A percentile compares a stretch with the other conserved stretches of the same genome.
Conservation (phyloP, 2,888 invertebrate genomes). For the Acleris emargana region DNA sequence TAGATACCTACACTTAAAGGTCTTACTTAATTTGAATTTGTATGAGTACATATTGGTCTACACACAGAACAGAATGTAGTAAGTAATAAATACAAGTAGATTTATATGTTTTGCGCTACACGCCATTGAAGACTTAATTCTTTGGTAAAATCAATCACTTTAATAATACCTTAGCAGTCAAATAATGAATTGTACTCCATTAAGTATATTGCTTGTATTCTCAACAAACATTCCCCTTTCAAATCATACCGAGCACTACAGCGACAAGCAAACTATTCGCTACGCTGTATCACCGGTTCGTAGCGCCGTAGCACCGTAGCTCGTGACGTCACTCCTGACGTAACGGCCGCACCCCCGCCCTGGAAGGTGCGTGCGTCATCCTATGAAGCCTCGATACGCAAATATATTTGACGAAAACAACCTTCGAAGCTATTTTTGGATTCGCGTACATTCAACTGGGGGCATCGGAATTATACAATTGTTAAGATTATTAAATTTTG, state of each 20-base stretch:
- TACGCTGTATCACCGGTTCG: constrained; percentile 46
- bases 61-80: no score
- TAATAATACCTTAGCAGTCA: neutral
- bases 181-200: constrained; percentile 8
- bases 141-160: neutral
- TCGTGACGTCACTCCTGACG: constrained; percentile 70
- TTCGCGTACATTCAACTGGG: constrained; percentile 6
- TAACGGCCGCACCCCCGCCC: constrained; percentile 66
- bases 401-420: constrained; percentile 35
- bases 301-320: constrained; percentile 47
- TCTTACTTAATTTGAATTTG: no score
- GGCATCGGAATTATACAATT: no score
- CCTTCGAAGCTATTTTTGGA: constrained; percentile 31
- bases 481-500: neutral
- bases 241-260: constrained; percentile 32
- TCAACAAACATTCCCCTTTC: constrained; percentile 21
- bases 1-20: no score
- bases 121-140: neutral
- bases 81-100: no score
- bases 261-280: constrained; percentile 41
- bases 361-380: constrained; percentile 52
- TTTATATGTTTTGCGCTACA: no score
- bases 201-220: constrained; percentile 27
- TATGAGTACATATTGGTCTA: no score
- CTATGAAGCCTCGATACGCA: constrained; percentile 36